These are phyloP conservation scores for Ptyas mucosa DNA, from an alignment of 2,113 vertebrate species.

Conservation along the genomic window DNA sequence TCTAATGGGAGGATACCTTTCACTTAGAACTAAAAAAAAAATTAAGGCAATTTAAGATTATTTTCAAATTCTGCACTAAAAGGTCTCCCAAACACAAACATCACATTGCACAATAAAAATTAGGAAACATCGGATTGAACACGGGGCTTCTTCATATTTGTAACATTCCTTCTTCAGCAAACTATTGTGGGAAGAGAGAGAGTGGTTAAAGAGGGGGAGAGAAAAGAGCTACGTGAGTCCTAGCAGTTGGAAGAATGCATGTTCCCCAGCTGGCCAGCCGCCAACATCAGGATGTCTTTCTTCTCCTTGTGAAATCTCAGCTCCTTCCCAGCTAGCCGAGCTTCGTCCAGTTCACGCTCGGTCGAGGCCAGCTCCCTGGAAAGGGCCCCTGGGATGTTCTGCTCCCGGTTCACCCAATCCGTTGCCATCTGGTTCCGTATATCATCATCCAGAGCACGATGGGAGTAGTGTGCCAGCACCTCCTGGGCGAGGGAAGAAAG, in stretches of 20 bases:
- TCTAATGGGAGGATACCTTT: background rate
- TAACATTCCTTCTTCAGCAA: background rate
- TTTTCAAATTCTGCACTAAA: background rate
- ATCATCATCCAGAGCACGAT: slow-evolving; percentile 94
- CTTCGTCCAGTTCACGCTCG: slow-evolving; percentile 89
- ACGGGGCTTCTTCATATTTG: background rate
- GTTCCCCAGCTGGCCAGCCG: slow-evolving; percentile 86
- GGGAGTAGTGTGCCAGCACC: slow-evolving; percentile 95
- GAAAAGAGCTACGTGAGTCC: background rate
- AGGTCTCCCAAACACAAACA: background rate
- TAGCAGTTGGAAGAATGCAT: slow-evolving; percentile 78
- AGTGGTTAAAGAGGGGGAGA: background rate
- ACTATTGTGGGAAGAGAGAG: background rate
- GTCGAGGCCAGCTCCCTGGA: slow-evolving; percentile 84
- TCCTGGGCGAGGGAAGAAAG: slow-evolving; percentile 69
- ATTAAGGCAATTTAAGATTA: background rate
- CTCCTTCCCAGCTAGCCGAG: slow-evolving; percentile 90
- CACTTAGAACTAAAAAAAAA: background rate
- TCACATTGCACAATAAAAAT: background rate
- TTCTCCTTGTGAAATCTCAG: slow-evolving; percentile 97
- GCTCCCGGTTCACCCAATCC: slow-evolving; percentile 96
- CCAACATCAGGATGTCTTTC: slow-evolving; percentile 95
- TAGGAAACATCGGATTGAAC: too few species aligned
- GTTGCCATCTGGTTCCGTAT: slow-evolving; percentile 94
- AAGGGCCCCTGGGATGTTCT: slow-evolving; percentile 79